These are phyloP conservation scores for Crenuchus spilurus DNA, from an alignment of 2,797 vertebrate genomes.

Conservation along the genomic window DNA sequence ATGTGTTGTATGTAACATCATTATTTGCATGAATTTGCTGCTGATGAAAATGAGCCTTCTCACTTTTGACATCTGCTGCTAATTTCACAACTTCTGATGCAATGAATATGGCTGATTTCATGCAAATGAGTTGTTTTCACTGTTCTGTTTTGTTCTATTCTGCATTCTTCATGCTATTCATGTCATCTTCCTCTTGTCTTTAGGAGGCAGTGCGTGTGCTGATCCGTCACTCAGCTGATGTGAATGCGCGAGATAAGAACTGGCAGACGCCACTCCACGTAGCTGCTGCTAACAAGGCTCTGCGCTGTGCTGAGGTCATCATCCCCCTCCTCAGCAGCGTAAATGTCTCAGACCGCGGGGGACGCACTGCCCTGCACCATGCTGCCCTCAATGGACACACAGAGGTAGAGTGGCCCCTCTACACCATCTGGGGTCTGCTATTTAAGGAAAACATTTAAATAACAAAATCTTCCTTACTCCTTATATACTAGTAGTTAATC, in stretches of 20 bases:
- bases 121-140: not conserved
- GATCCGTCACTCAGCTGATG: conserved; percentile 94
- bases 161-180: not conserved
- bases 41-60: too few species aligned
- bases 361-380: conserved; percentile 93
- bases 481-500: not conserved
- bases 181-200: not conserved
- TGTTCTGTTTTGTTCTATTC: not conserved
- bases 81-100: too few species aligned
- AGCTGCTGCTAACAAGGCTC: conserved; percentile 90
- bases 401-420: conserved; percentile 74
- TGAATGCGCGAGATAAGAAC: conserved; percentile 97
- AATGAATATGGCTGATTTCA: too few species aligned
- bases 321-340: conserved; percentile 94
- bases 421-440: not conserved
- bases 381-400: conserved; percentile 93
- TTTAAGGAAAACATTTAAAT: too few species aligned
- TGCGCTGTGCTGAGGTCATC: conserved; percentile 90
- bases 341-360: conserved; percentile 94
- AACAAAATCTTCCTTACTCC: too few species aligned
- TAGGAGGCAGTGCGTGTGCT: conserved; percentile 92
- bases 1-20: too few species aligned
- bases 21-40: too few species aligned
- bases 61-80: too few species aligned
- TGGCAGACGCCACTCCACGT: conserved; percentile 97